phyloP scores from a whole-genome alignment of 2,113 vertebrate species.

The Sebastes schlegelii region DNA sequence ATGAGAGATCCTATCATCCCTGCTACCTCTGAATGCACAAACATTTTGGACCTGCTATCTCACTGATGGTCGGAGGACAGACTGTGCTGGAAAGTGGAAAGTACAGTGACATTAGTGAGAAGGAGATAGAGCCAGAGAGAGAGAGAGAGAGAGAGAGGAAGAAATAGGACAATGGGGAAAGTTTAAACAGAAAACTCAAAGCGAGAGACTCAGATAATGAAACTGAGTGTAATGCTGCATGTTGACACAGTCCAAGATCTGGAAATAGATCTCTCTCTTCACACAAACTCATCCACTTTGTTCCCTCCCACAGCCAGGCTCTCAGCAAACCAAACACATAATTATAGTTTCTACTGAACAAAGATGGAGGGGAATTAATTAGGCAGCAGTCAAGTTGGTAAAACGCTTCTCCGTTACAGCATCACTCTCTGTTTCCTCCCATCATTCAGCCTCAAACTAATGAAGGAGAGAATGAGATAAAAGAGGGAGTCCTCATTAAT shows the following conservation, averaged over 20 bases:
- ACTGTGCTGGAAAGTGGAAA: not conserved
- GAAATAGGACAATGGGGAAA: not conserved
- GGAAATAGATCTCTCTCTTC: constrained; percentile 32
- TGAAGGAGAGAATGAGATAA: constrained; percentile 34
- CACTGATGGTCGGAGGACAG: constrained; percentile 4
- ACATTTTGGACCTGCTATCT: constrained; percentile 38
- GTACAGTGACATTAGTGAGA: not conserved
- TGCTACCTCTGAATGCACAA: constrained; percentile 36
- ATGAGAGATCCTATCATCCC: constrained; percentile 52
- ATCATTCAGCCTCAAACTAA: constrained; percentile 49
- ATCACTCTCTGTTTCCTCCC: constrained; percentile 22
- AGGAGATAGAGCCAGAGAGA: constrained; percentile 13
- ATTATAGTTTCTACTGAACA: constrained; percentile 45
- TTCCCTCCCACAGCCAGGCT: constrained; percentile 26
- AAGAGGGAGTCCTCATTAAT: constrained; percentile 49
- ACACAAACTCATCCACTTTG: constrained; percentile 21
- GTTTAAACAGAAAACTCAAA: constrained; percentile 12
- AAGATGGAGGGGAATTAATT: constrained; percentile 46
- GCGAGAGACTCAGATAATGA: not conserved
- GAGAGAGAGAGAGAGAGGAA: not conserved
- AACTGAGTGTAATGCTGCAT: constrained; percentile 1
- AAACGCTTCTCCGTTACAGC: constrained; percentile 41
- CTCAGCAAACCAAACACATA: constrained; percentile 48
- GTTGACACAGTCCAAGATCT: constrained; percentile 33
- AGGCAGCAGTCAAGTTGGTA: constrained; percentile 38